Percentiles rank a stretch among this genome's conserved stretches.
These are phyloP conservation scores for Imbricaverruca yamaguchii DNA, from an alignment of 2,888 invertebrate genomes.

Conservation along the genomic window DNA sequence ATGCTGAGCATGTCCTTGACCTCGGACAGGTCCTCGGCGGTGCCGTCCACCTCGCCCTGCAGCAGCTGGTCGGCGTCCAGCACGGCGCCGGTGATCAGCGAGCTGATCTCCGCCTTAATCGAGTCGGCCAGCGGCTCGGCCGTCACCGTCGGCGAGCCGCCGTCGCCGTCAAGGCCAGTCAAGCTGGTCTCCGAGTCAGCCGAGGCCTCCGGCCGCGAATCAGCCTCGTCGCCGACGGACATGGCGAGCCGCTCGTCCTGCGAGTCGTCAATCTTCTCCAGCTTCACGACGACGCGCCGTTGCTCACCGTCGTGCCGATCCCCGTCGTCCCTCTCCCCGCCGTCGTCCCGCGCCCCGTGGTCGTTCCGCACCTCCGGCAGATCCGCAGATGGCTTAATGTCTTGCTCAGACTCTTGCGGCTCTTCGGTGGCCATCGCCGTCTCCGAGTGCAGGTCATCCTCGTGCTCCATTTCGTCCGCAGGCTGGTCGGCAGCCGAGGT, in stretches of 20 bases:
- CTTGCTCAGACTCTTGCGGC: background rate
- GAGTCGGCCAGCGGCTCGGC: background rate
- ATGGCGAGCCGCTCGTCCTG: background rate
- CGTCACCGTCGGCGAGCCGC: background rate
- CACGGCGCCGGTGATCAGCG: background rate
- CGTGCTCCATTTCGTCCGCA: too few relatives aligned
- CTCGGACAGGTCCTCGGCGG: constrained; percentile 21
- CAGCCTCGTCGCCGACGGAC: background rate
- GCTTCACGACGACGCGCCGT: too few relatives aligned
- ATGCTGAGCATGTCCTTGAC: constrained; percentile 23
- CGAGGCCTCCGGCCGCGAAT: background rate
- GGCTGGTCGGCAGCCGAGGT: background rate
- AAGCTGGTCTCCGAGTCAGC: background rate
- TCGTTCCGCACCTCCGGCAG: background rate
- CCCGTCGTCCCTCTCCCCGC: background rate
- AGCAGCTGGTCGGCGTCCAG: background rate
- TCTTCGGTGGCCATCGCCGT: background rate
- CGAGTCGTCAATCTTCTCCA: too few relatives aligned
- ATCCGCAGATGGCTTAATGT: background rate
- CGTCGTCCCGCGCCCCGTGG: background rate
- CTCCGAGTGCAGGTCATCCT: too few relatives aligned
- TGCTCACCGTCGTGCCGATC: background rate
- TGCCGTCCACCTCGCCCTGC: constrained; percentile 21
- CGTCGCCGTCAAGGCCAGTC: background rate
- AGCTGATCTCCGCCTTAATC: background rate